A percentile compares a stretch with the other conserved stretches of the same genome.
Conservation (phyloP, 2,888 invertebrate species). For the Escarpia spicata region DNA sequence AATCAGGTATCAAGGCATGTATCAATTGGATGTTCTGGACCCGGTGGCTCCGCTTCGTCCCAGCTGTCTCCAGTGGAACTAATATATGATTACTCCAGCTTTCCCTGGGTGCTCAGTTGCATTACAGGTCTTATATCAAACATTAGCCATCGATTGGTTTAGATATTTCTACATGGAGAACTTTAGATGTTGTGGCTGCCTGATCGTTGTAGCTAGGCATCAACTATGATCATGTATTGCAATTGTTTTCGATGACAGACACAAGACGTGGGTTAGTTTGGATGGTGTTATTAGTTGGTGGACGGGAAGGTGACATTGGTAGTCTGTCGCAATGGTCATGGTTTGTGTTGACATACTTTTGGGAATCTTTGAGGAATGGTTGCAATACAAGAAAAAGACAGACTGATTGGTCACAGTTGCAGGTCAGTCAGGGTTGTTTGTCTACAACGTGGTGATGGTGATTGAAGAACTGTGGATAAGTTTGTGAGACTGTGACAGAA, state of each 20-base stretch:
- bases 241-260: background rate
- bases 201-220: background rate
- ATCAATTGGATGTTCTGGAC: background rate
- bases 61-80: background rate
- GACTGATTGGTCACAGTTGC: too few species aligned
- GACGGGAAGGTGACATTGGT: too few species aligned
- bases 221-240: background rate
- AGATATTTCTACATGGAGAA: background rate
- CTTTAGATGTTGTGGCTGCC: background rate
- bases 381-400: too few species aligned
- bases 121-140: background rate
- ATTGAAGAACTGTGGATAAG: too few species aligned
- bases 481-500: too few species aligned
- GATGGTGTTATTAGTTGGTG: too few species aligned
- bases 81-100: background rate
- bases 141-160: background rate
- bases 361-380: too few species aligned
- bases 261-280: too few species aligned
- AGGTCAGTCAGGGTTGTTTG: too few species aligned
- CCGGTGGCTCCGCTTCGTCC: background rate
- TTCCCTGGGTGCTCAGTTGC: background rate
- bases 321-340: too few species aligned
- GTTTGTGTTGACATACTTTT: too few species aligned
- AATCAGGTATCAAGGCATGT: background rate
- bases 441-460: too few species aligned